Base-by-base conservation (phyloP, 2,797 vertebrate species). In the Chelidonichthys spinosus region DNA sequence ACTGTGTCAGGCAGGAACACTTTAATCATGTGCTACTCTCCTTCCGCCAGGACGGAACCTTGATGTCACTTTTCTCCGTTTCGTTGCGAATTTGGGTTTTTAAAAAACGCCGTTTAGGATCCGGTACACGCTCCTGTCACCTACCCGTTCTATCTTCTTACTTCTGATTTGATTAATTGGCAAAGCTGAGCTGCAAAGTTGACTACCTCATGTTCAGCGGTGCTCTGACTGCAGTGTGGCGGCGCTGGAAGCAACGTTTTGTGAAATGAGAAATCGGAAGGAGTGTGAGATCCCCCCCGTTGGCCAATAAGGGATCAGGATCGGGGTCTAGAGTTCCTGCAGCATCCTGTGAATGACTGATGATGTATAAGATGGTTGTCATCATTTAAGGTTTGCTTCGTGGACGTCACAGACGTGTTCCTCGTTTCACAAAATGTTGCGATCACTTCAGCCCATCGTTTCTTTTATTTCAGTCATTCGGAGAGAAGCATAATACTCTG, bases 121-220 rank as follows among this genome's bases (percentile, higher is more conserved):
- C 25, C 25, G 25, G 25, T 25, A 25, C 25, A 25, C 25, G 25
- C 25, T 25, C n/a, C n/a, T n/a, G n/a, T n/a, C n/a, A n/a, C n/a
- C n/a, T n/a, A n/a, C n/a, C n/a, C n/a, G n/a, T 53, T 6, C 4
- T 54, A 50, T 58, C 47, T 63, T 6, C 44, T 8, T 44, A 6
- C 10, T 63, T 66, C 47, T 44, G 13, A 68, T 84, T 58, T 69
- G 69, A 49, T 66, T 18, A 36, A 67, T 73, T 72, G 3, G 43
- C 25, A 2, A 25, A 88, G 63, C 33, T 61, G 69, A 81, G 59
- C 46, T 74, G 71, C 43, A 84, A 79, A 78, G 78, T 72, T 79
- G 59, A 79, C 87, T 90, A 89, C 89, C 89, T 90, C 89, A 86
- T 59, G 83, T 76, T 85, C 70, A 80, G 84, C 86, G 71, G 76